Percentiles rank a stretch among this genome's conserved stretches.
phyloP scores from a whole-genome alignment of 1,140 invertebrate species.

The Amyelois transitella region DNA sequence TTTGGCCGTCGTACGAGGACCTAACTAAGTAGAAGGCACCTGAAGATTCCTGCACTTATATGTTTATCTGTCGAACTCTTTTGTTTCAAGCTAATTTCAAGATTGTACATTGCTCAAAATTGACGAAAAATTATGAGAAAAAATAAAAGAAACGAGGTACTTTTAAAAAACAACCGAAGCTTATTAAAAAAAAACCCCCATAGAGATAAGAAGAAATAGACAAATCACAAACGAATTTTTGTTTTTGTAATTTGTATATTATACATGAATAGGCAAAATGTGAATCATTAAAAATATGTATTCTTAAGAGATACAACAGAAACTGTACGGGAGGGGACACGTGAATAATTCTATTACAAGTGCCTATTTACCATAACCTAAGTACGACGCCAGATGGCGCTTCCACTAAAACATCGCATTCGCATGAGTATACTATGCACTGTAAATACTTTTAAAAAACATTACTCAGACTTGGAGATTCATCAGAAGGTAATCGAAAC shows the following conservation, averaged over 20 bases:
- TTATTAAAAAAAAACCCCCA: too few relatives aligned
- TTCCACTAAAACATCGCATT: slow-evolving; percentile 7
- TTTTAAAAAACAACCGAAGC: too few relatives aligned
- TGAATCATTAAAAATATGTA: slow-evolving; percentile 69
- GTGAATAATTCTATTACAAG: slow-evolving; percentile 48
- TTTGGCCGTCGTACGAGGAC: too few relatives aligned
- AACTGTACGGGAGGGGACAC: slow-evolving; percentile 40
- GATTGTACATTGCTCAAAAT: too few relatives aligned
- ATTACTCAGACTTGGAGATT: slow-evolving; percentile 47
- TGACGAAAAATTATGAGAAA: too few relatives aligned
- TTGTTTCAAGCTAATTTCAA: too few relatives aligned
- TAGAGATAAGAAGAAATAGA: slow-evolving; percentile 10
- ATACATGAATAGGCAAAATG: slow-evolving; percentile 72
- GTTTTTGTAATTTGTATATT: slow-evolving; percentile 67
- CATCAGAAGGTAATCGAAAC: slow-evolving; percentile 16
- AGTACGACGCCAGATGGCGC: slow-evolving; percentile 20
- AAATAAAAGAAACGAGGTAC: too few relatives aligned
- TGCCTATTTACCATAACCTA: slow-evolving; percentile 37
- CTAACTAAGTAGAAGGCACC: too few relatives aligned
- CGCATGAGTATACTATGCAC: slow-evolving; percentile 26
- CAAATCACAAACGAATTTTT: slow-evolving; percentile 37
- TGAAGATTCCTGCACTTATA: too few relatives aligned
- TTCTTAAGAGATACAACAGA: slow-evolving; percentile 60
- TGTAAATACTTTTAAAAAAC: slow-evolving; percentile 41
- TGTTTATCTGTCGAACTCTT: too few relatives aligned